Percentiles rank a stretch among this genome's conserved stretches.
Evolutionary conservation across 1,140 invertebrate species (phyloP).

Genomic region (Dufourea novaeangliae): DNA sequence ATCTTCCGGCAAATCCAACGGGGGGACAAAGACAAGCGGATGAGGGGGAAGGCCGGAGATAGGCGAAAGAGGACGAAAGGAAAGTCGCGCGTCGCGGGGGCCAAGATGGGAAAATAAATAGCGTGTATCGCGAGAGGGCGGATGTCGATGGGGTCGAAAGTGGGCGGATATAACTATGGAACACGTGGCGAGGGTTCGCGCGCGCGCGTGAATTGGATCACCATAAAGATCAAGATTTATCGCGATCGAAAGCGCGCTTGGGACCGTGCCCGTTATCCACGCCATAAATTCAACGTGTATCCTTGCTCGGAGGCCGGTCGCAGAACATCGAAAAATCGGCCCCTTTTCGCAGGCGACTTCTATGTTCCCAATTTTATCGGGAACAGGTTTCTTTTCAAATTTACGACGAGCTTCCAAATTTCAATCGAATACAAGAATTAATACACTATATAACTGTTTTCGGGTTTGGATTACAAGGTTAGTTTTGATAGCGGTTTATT

Average conservation of each 20-base stretch:
- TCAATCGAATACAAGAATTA: too few species aligned
- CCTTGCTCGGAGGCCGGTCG: background rate
- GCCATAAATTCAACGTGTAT: constrained; percentile 28
- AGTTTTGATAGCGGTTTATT: too few species aligned
- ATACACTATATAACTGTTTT: too few species aligned
- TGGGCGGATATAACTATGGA: constrained; percentile 37
- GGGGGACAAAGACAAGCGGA: too few species aligned
- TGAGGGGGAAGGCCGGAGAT: background rate
- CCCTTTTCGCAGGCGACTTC: too few species aligned
- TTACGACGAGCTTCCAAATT: too few species aligned
- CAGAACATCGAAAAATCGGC: background rate
- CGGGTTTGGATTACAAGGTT: too few species aligned
- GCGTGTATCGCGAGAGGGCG: constrained; percentile 41
- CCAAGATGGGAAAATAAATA: constrained; percentile 45
- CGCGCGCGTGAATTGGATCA: constrained; percentile 20
- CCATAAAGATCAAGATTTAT: constrained; percentile 54
- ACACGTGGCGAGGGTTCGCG: constrained; percentile 37
- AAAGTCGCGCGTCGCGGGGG: constrained; percentile 3
- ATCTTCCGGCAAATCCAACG: too few species aligned
- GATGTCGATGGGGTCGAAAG: constrained; percentile 42
- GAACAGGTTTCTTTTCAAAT: too few species aligned
- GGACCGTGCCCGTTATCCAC: background rate
- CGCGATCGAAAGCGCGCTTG: constrained; percentile 35
- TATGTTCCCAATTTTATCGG: too few species aligned
- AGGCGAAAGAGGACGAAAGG: background rate